Base-by-base conservation (phyloP, 2,113 vertebrate species). In the Pseudonaja textilis region DNA sequence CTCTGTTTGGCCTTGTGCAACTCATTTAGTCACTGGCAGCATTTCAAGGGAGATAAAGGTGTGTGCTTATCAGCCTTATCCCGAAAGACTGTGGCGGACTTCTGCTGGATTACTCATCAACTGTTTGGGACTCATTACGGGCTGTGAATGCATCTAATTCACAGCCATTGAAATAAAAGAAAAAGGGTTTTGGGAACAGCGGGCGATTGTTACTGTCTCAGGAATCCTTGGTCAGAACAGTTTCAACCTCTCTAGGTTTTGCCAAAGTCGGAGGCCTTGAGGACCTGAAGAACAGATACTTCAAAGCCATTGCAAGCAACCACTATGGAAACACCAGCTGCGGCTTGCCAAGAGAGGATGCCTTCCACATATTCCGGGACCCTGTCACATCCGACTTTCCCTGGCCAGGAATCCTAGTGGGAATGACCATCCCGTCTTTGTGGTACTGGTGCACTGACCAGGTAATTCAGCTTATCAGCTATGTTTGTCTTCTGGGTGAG, bases 391-490 rank as follows among this genome's bases (percentile, higher is more conserved):
- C 99, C 4, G 99, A 99, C 94, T 98, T 99, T 29, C 99, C 99
- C 0, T 99, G 99, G 99, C 99, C 99, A 0, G 99, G 99, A 0
- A 97, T 99, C 29, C 59, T 99, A 90, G 94, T 99, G 57, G 99
- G 99, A 94, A 99, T 99, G 99, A 98, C 99, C 92, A 92, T 99
- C 85, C 99, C 99, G 0, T 99, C 99, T 54, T 97, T 99, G 94
- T 99, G 99, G 99, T 99, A 99, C 97, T 99, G 99, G 99, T 99
- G 99, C 92, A 99, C 99, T 0, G 99, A 99, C 64, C 99, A 99
- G 99, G 99, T 99, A 96, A 61, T 90, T 54, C 1, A 0, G 1
- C 10, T 54, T 85, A 47, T 18, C 18, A 22, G 12, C n/a, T 29
- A 59, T 1, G 11, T 42, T 47, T 86, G 69, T 8, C 34, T 26